Evolutionary conservation across 92 coral and sea anemone species (phyloP).

Genomic region (Zoanthus sociatus): DNA sequence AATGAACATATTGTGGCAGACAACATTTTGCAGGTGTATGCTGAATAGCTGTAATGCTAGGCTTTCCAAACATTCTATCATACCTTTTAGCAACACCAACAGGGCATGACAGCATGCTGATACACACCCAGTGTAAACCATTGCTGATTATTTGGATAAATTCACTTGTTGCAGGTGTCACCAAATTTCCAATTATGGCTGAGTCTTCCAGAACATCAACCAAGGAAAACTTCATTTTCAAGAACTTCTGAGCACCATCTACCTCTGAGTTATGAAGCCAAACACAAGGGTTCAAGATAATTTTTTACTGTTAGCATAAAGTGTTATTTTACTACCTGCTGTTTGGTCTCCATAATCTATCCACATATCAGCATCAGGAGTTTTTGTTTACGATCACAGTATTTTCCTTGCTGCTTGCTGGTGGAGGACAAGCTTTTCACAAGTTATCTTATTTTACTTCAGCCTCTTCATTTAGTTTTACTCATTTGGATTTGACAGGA

Average conservation of each 20-base stretch:
- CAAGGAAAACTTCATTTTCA: conserved; percentile 15
- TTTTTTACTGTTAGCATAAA: background rate
- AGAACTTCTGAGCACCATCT: background rate
- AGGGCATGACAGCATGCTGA: too few relatives aligned
- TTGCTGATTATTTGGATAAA: too few relatives aligned
- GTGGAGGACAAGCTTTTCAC: conserved; percentile 22
- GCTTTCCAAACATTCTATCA: too few relatives aligned
- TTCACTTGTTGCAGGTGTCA: too few relatives aligned
- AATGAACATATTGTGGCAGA: too few relatives aligned
- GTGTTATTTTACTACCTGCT: conserved; percentile 23
- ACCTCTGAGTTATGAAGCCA: conserved; percentile 9
- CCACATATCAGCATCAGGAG: conserved; percentile 53
- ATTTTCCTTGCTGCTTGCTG: conserved; percentile 37
- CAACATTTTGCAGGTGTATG: too few relatives aligned
- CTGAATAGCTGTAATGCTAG: too few relatives aligned
- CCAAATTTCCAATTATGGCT: conserved; percentile 15
- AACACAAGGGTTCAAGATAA: too few relatives aligned
- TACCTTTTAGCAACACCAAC: too few relatives aligned
- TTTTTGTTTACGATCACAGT: conserved; percentile 34
- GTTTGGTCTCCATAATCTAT: conserved; percentile 30
- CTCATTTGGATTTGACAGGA: conserved; percentile 15
- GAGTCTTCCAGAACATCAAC: conserved; percentile 28
- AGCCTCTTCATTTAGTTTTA: conserved; percentile 13
- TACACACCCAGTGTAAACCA: too few relatives aligned
- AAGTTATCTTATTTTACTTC: conserved; percentile 29